These are phyloP conservation scores for Danio jaintianensis DNA, from an alignment of 2,797 vertebrate species.

Conservation along the genomic window DNA sequence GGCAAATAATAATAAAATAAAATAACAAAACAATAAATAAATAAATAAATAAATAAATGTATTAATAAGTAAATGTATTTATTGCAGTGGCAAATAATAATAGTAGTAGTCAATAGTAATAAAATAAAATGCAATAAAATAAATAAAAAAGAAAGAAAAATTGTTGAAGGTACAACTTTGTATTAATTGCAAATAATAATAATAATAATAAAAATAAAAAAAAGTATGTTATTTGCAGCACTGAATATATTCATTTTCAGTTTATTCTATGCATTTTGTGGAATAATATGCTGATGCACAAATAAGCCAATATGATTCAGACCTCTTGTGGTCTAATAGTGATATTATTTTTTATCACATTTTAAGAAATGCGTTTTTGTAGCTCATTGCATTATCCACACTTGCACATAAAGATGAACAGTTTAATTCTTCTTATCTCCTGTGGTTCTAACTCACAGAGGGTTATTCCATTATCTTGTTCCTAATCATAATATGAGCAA, in stretches of 20 bases:
- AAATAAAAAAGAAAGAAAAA: too few species aligned
- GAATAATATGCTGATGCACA: constrained; percentile 5
- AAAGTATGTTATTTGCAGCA: too few species aligned
- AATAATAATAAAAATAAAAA: too few species aligned
- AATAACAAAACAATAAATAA: too few species aligned
- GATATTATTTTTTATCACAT: constrained; percentile 29
- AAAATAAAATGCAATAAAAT: too few species aligned
- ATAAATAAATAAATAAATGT: too few species aligned
- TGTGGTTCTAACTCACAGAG: constrained; percentile 5
- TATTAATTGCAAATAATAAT: background rate
- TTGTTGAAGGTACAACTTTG: background rate
- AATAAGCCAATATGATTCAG: background rate
- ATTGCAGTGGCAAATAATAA: too few species aligned
- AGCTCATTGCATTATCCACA: constrained; percentile 12
- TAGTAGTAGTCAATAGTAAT: too few species aligned
- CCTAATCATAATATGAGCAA: background rate
- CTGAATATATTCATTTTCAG: background rate
- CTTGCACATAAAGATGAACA: background rate
- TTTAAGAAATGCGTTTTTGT: background rate
- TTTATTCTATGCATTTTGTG: background rate
- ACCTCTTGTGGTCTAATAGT: constrained; percentile 1
- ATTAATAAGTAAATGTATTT: too few species aligned
- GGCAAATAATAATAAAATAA: too few species aligned
- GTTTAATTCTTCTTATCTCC: constrained; percentile 42
- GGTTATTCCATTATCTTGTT: background rate